Conservation (phyloP, 2,797 vertebrate genomes). For the Apogon talboti region DNA sequence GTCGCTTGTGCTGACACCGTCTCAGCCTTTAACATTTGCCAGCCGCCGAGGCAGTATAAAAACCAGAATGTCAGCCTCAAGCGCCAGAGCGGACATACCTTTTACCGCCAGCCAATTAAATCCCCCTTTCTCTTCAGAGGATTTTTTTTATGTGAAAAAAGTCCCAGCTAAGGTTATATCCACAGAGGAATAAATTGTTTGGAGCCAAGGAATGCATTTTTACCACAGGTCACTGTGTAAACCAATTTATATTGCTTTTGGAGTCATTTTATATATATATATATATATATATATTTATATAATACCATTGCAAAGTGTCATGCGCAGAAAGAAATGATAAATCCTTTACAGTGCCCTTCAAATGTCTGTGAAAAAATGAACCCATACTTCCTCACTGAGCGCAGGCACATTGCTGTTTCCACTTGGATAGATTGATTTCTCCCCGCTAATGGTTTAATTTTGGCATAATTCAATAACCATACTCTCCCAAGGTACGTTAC, state of each 20-base stretch:
- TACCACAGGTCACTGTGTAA: conserved; percentile 64
- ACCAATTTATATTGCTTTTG: conserved; percentile 38
- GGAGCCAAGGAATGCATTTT: conserved; percentile 49
- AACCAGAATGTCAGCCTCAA: conserved; percentile 65
- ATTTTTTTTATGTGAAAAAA: conserved; percentile 36
- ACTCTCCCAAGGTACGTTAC: conserved; percentile 72
- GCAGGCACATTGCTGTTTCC: conserved; percentile 39
- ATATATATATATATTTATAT: conserved; percentile 6
- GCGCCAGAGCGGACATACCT: conserved; percentile 58
- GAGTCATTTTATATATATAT: conserved; percentile 28
- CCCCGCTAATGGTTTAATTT: conserved; percentile 79
- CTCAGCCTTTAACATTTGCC: conserved; percentile 55
- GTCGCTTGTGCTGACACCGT: conserved; percentile 63
- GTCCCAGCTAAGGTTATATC: conserved; percentile 46
- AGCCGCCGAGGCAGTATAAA: conserved; percentile 50
- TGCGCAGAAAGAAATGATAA: background rate
- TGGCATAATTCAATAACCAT: conserved; percentile 80
- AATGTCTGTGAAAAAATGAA: conserved; percentile 38
- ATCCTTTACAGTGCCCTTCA: conserved; percentile 43
- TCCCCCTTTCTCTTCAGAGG: conserved; percentile 43
- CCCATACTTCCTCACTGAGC: conserved; percentile 9
- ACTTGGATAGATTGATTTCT: conserved; percentile 74
- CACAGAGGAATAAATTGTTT: conserved; percentile 39
- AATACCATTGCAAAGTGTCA: conserved; percentile 13
- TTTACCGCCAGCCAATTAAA: conserved; percentile 68